Evolutionary conservation across 2,113 vertebrate species (phyloP).

Genomic region (Hydropotes inermis): DNA sequence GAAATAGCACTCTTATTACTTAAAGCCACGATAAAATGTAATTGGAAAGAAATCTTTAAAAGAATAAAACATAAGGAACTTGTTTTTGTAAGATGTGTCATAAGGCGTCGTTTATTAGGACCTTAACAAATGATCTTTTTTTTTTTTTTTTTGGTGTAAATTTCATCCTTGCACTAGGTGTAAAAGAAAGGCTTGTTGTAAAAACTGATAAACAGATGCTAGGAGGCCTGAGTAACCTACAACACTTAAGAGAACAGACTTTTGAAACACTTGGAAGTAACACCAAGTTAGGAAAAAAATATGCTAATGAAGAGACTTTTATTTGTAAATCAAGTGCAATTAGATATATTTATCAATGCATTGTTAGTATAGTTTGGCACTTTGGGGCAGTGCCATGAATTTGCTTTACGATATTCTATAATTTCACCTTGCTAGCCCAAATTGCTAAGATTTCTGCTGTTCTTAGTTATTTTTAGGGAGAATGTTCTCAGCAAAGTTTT

Average conservation of each 20-base stretch:
- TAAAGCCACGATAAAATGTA: not conserved
- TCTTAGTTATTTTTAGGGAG: conserved; percentile 21
- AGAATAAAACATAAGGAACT: not conserved
- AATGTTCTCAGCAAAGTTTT: conserved; percentile 29
- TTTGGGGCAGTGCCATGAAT: not conserved
- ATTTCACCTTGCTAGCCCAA: not conserved
- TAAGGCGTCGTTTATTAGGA: not conserved
- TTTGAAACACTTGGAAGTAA: conserved; percentile 17
- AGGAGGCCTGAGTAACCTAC: not conserved
- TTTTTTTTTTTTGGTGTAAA: not conserved
- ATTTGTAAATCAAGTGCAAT: not conserved
- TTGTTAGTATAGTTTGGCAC: not conserved
- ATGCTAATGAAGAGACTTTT: not conserved
- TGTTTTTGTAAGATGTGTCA: not conserved
- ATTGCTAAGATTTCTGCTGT: conserved; percentile 33
- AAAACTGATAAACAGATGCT: conserved; percentile 18
- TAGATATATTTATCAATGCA: not conserved
- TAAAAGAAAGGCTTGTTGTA: not conserved
- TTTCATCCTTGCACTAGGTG: not conserved
- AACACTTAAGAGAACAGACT: not conserved
- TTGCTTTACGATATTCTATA: not conserved
- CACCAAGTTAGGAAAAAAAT: not conserved
- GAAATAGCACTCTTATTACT: not conserved
- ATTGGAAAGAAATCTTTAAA: conserved; percentile 14
- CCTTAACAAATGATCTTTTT: not conserved